Evolutionary conservation across 2,888 invertebrate genomes (phyloP).

Genomic region (Erebia aethiops): DNA sequence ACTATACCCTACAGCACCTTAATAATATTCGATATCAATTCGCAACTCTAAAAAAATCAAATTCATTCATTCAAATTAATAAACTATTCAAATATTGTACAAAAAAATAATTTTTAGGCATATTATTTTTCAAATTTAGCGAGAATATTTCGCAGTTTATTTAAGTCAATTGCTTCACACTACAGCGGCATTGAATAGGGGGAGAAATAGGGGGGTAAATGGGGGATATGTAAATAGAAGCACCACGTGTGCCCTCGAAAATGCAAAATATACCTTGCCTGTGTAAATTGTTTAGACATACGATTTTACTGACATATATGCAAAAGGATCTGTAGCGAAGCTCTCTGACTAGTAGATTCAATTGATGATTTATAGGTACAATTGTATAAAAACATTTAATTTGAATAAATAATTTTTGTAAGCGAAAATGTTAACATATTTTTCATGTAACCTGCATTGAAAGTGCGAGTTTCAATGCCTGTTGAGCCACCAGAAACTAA

Average conservation of each 20-base stretch:
- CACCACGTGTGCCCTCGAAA: constrained; percentile 18
- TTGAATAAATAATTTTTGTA: too few relatives aligned
- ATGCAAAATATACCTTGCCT: constrained; percentile 26
- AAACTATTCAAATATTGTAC: background rate
- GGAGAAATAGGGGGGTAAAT: background rate
- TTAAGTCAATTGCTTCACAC: constrained; percentile 25
- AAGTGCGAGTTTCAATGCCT: too few relatives aligned
- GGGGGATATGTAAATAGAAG: constrained; percentile 22
- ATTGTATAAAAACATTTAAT: too few relatives aligned
- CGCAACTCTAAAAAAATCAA: background rate
- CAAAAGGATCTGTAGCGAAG: background rate
- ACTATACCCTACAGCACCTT: background rate
- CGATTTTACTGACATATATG: background rate
- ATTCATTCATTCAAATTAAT: constrained; percentile 3
- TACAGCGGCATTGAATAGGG: constrained; percentile 7
- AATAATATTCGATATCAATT: background rate
- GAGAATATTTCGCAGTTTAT: constrained; percentile 16
- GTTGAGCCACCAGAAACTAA: too few relatives aligned
- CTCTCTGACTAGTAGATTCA: too few relatives aligned
- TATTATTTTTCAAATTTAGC: constrained; percentile 8
- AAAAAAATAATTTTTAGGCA: background rate
- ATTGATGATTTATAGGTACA: too few relatives aligned
- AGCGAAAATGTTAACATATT: too few relatives aligned
- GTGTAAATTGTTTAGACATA: constrained; percentile 23
- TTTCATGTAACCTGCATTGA: too few relatives aligned